Evolutionary conservation across 92 coral and sea anemone genomes (phyloP), one percentile per base, ranked within the genome.

Genomic region (Palythoa grandis): DNA sequence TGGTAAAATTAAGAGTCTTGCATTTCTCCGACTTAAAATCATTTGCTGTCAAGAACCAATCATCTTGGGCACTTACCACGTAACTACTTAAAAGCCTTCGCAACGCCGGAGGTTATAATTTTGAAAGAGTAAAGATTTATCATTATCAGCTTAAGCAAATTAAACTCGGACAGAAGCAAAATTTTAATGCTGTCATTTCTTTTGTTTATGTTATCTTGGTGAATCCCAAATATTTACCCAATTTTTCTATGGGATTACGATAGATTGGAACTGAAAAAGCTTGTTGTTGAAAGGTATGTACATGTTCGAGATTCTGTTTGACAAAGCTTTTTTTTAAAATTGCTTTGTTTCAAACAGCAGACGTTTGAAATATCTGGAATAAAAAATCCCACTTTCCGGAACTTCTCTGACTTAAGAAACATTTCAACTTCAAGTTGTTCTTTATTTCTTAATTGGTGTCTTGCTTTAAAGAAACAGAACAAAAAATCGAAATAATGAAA

Each of bases 51-150:
- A 53, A 53, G 43, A 15, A 76, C 82, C 82, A 54, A 76, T 76
- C 40, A 54, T 13, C 11, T 56, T 76, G 43, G 15, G 38, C 7
- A 20, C 12, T 53, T 76, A 54, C 5, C 67, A 63, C 24, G 5
- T 53, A 23, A 16, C 67, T 54, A 58, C 82, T 76, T 76, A 76
- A 56, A 7, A 54, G 82, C 66, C 53, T 69, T 69, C 48, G 23
- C 47, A 14, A 76, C 13, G 82, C 82, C 82, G 82, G 82, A 76
- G 82, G 82, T 25, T 57, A 24, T 35, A 37, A 25, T 76, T 53
- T 76, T 58, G 13, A 54, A 54, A 76, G 6, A 52, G 63, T 40
- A 74, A 74, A 50, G 58, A 52, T 13, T n/a, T 52, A 47, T 74
- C 29, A 74, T 74, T 20, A 74, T 20, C 39, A 52, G 63, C 39